These are phyloP conservation scores for Sclerodermus sp. DNA, from an alignment of 2,888 invertebrate genomes.

Conservation along the genomic window DNA sequence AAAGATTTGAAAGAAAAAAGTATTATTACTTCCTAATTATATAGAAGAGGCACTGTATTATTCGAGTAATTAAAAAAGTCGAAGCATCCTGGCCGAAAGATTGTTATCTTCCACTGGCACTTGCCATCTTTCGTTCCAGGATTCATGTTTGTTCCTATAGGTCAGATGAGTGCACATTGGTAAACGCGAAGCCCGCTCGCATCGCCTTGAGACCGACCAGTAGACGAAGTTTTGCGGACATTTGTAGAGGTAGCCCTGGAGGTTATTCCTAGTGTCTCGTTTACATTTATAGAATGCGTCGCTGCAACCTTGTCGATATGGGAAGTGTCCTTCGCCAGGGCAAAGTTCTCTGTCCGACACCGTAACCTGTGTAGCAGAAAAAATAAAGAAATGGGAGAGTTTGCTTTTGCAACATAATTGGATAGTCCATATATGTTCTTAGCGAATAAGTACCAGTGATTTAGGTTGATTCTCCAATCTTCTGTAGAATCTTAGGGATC, in stretches of 20 bases:
- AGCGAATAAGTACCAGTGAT: conserved; percentile 63
- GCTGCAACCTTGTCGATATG: conserved; percentile 72
- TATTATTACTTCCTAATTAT: not conserved
- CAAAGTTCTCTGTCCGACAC: conserved; percentile 66
- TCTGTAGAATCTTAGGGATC: conserved; percentile 61
- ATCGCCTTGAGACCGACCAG: conserved; percentile 77
- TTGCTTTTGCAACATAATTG: too few species aligned
- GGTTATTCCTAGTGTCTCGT: conserved; percentile 57
- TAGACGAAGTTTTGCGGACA: conserved; percentile 78
- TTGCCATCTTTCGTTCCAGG: conserved; percentile 42
- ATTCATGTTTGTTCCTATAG: conserved; percentile 30
- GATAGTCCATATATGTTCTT: conserved; percentile 2
- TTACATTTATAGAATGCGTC: conserved; percentile 74
- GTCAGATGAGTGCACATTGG: conserved; percentile 61
- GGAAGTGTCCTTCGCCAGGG: conserved; percentile 69
- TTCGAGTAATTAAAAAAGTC: conserved; percentile 16
- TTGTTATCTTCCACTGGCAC: conserved; percentile 43
- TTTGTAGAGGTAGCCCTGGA: conserved; percentile 73
- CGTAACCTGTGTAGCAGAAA: conserved; percentile 67
- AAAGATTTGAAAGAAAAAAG: not conserved
- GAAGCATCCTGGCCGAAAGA: conserved; percentile 40
- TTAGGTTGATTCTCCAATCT: conserved; percentile 60
- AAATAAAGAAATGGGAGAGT: not conserved
- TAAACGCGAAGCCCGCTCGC: conserved; percentile 68
- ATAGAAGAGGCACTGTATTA: not conserved